These are phyloP conservation scores for Hemicrepidius hirtus DNA, from an alignment of 2,888 invertebrate genomes.

Conservation along the genomic window DNA sequence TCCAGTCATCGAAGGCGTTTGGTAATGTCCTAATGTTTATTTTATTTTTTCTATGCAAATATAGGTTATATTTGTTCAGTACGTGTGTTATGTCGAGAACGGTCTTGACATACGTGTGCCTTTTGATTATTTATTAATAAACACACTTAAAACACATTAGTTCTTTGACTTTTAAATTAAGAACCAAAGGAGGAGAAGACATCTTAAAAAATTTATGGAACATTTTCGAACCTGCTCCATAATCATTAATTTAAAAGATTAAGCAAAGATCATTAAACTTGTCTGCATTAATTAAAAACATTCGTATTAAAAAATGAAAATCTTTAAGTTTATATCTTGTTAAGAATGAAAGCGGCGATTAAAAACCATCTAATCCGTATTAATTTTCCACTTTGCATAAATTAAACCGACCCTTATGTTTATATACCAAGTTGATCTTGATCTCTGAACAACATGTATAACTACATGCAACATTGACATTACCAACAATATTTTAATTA, in stretches of 20 bases:
- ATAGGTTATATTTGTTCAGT: constrained; percentile 54
- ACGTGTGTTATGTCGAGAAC: constrained; percentile 39
- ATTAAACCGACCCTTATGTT: not conserved
- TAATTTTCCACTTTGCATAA: constrained; percentile 7
- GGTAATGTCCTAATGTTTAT: constrained; percentile 41
- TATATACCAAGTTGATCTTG: not conserved
- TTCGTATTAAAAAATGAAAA: not conserved
- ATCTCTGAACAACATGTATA: not conserved
- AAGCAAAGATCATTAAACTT: constrained; percentile 13
- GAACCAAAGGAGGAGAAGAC: no score
- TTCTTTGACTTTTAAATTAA: constrained; percentile 33
- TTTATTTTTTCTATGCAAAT: constrained; percentile 55
- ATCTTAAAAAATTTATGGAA: constrained; percentile 1
- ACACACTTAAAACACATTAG: constrained; percentile 42
- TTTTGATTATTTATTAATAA: constrained; percentile 45
- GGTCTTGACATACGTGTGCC: constrained; percentile 45
- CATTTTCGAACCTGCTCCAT: constrained; percentile 14
- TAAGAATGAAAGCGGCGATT: no score
- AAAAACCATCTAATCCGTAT: constrained; percentile 8
- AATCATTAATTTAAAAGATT: constrained; percentile 14
- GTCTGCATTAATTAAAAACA: not conserved
- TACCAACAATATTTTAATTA: not conserved
- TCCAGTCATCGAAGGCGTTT: constrained; percentile 21
- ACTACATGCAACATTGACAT: constrained; percentile 3
- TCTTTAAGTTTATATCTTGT: no score